Evolutionary conservation across 2,888 invertebrate genomes (phyloP).

Genomic region (Lithosia quadra): DNA sequence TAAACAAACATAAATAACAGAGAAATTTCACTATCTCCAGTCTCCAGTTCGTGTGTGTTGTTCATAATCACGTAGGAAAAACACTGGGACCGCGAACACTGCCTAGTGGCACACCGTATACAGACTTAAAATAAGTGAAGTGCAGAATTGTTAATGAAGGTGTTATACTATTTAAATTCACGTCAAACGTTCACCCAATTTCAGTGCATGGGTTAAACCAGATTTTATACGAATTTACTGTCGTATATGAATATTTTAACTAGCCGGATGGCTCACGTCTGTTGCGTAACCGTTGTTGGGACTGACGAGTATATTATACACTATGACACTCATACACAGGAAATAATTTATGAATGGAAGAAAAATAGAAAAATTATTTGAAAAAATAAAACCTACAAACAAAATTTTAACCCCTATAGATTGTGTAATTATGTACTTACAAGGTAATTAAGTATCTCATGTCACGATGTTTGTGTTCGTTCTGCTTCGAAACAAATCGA

Average conservation of each 20-base stretch:
- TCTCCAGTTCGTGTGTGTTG: slow-evolving; percentile 57
- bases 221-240: slow-evolving; percentile 49
- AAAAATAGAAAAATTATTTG: neutral
- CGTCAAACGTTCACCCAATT: slow-evolving; percentile 68
- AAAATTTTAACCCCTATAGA: too few species aligned
- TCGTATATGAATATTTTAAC: slow-evolving; percentile 14
- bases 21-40: slow-evolving; percentile 56
- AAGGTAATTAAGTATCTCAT: too few species aligned
- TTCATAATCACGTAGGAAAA: slow-evolving; percentile 64
- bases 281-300: slow-evolving; percentile 1
- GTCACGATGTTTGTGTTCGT: too few species aligned
- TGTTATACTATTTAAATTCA: slow-evolving; percentile 68
- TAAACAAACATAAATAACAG: slow-evolving; percentile 54
- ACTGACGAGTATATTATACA: neutral
- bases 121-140: slow-evolving; percentile 70
- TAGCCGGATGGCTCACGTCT: slow-evolving; percentile 6
- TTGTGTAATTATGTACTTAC: too few species aligned
- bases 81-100: slow-evolving; percentile 45
- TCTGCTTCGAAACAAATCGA: too few species aligned
- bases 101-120: slow-evolving; percentile 60
- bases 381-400: neutral
- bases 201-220: slow-evolving; percentile 57
- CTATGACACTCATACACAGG: neutral
- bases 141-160: slow-evolving; percentile 70
- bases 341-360: neutral